Evolutionary conservation across 2,888 invertebrate genomes (phyloP).

Genomic region (Itoplectis maculator): DNA sequence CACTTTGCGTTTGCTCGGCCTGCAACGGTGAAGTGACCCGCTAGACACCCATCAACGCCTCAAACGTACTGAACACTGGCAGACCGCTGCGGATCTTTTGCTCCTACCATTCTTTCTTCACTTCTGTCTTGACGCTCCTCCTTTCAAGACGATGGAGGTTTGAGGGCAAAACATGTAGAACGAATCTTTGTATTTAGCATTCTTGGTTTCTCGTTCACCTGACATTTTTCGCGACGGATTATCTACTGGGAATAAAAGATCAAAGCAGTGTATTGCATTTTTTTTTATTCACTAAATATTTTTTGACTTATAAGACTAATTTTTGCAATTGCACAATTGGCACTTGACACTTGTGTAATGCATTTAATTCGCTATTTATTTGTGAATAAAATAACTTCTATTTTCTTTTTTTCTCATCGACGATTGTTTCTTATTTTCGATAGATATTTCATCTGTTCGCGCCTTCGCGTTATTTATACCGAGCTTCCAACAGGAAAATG

Average conservation of each 20-base stretch:
- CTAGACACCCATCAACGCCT: slow-evolving; percentile 81
- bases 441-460: slow-evolving; percentile 6
- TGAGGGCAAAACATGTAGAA: neutral
- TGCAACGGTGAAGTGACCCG: slow-evolving; percentile 82
- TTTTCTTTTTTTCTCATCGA: neutral
- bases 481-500: slow-evolving; percentile 9
- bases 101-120: slow-evolving; percentile 37
- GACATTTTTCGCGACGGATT: neutral
- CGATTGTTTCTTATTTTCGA: neutral
- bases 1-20: slow-evolving; percentile 77
- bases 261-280: no score
- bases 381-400: neutral
- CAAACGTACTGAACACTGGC: slow-evolving; percentile 68
- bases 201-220: no score
- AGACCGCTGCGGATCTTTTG: slow-evolving; percentile 62
- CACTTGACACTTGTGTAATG: no score
- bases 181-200: no score
- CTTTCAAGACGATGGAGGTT: neutral
- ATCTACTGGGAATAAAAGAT: neutral
- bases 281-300: no score
- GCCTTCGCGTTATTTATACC: neutral
- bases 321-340: no score
- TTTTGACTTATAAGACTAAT: no score
- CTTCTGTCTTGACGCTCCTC: slow-evolving; percentile 5
- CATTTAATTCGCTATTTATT: neutral